phyloP scores from a whole-genome alignment of 2,113 vertebrate species.

The Elaphurus davidianus region DNA sequence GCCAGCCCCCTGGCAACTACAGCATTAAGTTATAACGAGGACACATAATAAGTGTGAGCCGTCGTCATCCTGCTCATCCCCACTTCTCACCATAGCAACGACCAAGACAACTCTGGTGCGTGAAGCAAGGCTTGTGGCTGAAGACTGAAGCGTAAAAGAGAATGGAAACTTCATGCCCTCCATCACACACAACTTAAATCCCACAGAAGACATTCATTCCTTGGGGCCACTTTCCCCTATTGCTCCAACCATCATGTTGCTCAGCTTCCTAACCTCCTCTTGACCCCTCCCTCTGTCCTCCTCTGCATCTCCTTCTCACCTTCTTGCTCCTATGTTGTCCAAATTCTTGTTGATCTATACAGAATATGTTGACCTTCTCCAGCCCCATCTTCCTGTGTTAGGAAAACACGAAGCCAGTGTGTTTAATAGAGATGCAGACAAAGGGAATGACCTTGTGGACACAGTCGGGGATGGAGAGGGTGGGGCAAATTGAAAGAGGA shows the following conservation, averaged over 20 bases:
- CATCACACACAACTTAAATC: background rate
- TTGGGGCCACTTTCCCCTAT: fast-evolving
- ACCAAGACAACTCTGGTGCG: background rate
- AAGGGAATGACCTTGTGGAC: background rate
- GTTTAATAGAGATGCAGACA: background rate
- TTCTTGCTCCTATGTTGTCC: background rate
- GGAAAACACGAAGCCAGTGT: background rate
- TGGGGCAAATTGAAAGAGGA: no score
- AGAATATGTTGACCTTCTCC: background rate
- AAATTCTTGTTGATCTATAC: background rate
- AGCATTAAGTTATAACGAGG: background rate
- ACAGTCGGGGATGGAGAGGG: background rate
- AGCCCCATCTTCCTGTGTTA: background rate
- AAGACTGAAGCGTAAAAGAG: background rate
- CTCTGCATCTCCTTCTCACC: fast-evolving
- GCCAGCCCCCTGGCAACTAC: background rate
- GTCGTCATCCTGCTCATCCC: background rate
- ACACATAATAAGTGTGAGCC: background rate
- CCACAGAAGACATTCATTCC: background rate
- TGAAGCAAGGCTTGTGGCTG: background rate
- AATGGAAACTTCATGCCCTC: background rate
- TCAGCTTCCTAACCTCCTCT: background rate
- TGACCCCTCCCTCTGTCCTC: no score
- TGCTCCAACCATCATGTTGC: fast-evolving
- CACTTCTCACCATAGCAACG: background rate